Evolutionary conservation across 2,113 vertebrate genomes (phyloP), one percentile per base, ranked within the genome.

Genomic region (Oncorhynchus kisutch): DNA sequence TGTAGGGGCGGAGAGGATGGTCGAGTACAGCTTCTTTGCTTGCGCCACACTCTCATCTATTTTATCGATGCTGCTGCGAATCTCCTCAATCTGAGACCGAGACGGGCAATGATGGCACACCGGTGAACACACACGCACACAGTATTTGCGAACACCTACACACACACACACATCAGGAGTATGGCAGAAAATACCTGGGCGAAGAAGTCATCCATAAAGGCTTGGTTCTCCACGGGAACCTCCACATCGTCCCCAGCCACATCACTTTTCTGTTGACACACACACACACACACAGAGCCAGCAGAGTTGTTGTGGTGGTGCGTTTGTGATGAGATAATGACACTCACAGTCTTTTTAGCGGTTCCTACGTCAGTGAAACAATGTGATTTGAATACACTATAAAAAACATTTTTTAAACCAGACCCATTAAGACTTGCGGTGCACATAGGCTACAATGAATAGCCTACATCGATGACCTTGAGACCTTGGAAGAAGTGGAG

Each of bases 151-250:
- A 66, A 34, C 9, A 49, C 27, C 27, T 27, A 27, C 27, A 27
- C 27, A 34, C 4, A 59, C 25, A 27, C 13, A 66, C 34, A 67
- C 22, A 74, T 68, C 3, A 11, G 20, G 29, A 34, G 29, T 49
- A 22, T 24, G 31, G 34, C 12, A 3, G 1, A 70, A n/a, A 12
- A 24, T 82, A 98, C 97, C 95, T 97, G 96, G 0, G 92, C 74
- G 70, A 98, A 98, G 89, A 98, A 98, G 73, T 97, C 96, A 0
- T 98, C 96, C 96, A 98, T 98, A 84, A 98, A 98, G 0, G 94
- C 94, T 0, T 95, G 93, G 71, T 93, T 96, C 83, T 98, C 96
- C 5, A 98, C 86, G 0, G 96, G 94, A 24, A 98, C 91, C 88
- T 94, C 94, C 3, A 96, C 77, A 70, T 97, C 96, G 2, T 96